phyloP scores from a whole-genome alignment of 53 echinoderm and acorn worm genomes.

The Arbacia lixula region DNA sequence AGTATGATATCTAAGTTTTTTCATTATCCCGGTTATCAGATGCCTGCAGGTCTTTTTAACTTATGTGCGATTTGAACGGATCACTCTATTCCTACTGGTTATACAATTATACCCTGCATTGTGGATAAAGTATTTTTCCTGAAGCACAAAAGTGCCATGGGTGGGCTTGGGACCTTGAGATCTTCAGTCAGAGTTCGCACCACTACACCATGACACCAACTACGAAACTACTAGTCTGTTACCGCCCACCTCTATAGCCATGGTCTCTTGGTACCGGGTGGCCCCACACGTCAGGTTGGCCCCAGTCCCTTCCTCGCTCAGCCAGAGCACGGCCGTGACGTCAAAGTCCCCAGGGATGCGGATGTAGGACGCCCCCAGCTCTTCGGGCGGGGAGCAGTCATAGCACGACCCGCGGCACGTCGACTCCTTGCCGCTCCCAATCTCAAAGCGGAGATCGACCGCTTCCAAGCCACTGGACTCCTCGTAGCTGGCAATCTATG shows the following conservation, averaged over 20 bases:
- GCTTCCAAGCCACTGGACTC: constrained; percentile 30
- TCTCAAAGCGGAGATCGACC: constrained; percentile 1
- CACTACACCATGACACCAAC: no score
- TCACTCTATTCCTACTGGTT: no score
- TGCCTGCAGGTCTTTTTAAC: no score
- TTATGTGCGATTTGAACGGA: no score
- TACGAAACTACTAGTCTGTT: no score
- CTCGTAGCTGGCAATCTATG: constrained; percentile 50
- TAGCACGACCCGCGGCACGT: constrained; percentile 62
- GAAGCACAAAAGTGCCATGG: no score
- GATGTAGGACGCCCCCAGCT: constrained; percentile 32
- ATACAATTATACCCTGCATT: no score
- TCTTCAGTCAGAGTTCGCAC: no score
- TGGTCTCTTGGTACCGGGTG: constrained; percentile 40
- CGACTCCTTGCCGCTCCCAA: constrained; percentile 22
- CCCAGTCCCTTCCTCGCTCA: constrained; percentile 54
- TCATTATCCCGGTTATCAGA: no score
- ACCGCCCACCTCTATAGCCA: constrained; percentile 48
- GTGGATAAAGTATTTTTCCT: no score
- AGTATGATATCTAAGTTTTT: no score
- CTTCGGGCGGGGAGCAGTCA: constrained; percentile 45
- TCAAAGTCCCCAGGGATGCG: constrained; percentile 75
- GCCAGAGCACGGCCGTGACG: constrained; percentile 65
- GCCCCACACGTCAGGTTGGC: constrained; percentile 58
- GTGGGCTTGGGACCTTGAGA: no score